Base-by-base conservation (phyloP, 2,888 invertebrate species). In the Lordiphosa fenestrarum region DNA sequence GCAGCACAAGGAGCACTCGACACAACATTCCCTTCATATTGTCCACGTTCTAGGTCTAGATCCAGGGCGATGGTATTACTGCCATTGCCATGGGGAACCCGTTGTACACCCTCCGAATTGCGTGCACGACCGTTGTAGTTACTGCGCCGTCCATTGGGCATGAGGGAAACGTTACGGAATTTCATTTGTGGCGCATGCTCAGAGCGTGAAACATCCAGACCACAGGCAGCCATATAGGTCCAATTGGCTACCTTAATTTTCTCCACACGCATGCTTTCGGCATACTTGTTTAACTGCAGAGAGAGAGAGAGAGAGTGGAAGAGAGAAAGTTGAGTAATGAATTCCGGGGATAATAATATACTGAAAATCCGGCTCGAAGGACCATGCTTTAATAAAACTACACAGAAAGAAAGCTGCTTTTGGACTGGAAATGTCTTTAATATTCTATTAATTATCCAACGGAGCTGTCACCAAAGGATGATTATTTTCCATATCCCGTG, bases 151-250 rank as follows among this genome's bases (percentile, higher is more conserved):
- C 89, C 88, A 54, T 88, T 88, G 0, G 87, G 88, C 54, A 88
- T 72, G 1, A 88, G 56, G 2, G 89, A 88, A 0, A 87, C 83
- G 33, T 78, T 87, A 2, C 87, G 85, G 25, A 75, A 87, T 48
- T 78, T 84, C 23, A 83, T 71, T 30, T 80, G 85, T 4, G 86
- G 83, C 0, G 85, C 82, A 42, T 93, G 93, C 64, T 89, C 89
- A 56, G 94, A 91, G 49, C 93, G 91, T 30, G 92, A 93, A 0
- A 95, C 93, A 75, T 95, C 94, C 46, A 98, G 91, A 0, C 98
- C 98, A 83, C 96, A 96, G 1, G 98, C 98, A 2, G 98, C 98
- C 98, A 98, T 98, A 84, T 98, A 98, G 0, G 98, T 98, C 92
- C 96, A 96, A 60, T 97, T 97, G 44, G 98, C 97, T 53, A 98